Base-by-base conservation (phyloP, 2,888 invertebrate genomes). In the Acronicta aceris region DNA sequence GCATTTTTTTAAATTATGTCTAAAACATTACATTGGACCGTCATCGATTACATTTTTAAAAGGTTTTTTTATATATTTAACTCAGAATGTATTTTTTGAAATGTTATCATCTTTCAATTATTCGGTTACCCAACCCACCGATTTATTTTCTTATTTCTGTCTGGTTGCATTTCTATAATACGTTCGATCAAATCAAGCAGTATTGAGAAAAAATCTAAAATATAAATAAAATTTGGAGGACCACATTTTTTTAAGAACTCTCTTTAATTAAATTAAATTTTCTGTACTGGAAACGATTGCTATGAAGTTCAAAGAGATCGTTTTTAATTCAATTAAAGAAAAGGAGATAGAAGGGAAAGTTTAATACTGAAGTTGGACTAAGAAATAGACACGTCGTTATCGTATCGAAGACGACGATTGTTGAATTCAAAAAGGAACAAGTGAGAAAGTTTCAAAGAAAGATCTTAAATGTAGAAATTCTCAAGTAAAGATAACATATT, bases 311-410 rank as follows among this genome's bases (percentile, higher is more conserved):
- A 58, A 68, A 60, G 43, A 42, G 46, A 61, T 55, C 41, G 8
- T 46, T 62, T 74, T 62, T 59, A 70, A 67, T 71, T 69, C 51
- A 64, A 68, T 74, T 62, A 36, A 43, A 64, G 49, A 48, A 52
- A 60, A 55, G 56, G 38, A 57, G 21, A 36, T 7, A 33, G 47
- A 47, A 48, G 38, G 55, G 12, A 56, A 67, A 71, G 63, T 71
- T 64, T 42, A 40, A 62, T 56, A 55, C 43, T 59, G 51, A 71
- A 67, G 55, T 61, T 57, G 48, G 13, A 54, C 55, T 61, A 42
- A 55, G 56, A 45, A 27, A 58, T 47, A 64, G 51, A 41, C 47
- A 58, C 25, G n/a, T 68, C 59, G 55, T 68, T 73, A 68, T 36
- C 59, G 60, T 59, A 60, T 59, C 21, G 50, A 41, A 17, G 40